Evolutionary conservation across 2,797 vertebrate species (phyloP).

Genomic region (Lacerta agilis): DNA sequence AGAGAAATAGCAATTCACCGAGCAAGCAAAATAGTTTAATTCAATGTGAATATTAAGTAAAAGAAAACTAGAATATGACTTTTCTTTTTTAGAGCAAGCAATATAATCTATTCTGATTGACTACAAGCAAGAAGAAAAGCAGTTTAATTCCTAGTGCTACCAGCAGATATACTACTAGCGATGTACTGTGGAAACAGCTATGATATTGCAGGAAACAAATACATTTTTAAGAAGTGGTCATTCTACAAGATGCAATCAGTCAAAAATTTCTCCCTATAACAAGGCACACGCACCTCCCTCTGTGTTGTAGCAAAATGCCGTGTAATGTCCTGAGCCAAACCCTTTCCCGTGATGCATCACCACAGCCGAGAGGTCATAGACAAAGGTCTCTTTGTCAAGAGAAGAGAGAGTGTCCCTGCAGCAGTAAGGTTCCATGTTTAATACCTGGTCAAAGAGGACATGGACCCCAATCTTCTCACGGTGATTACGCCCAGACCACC

Average conservation of each 20-base stretch:
- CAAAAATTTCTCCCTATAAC: constrained; percentile 46
- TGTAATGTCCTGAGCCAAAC: constrained; percentile 99
- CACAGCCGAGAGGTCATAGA: constrained; percentile 98
- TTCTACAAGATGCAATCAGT: neutral
- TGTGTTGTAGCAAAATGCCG: constrained; percentile 99
- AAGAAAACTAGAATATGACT: constrained; percentile 47
- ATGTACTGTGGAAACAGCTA: constrained; percentile 19
- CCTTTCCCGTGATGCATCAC: constrained; percentile 99
- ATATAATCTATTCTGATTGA: constrained; percentile 29
- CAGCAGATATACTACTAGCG: neutral
- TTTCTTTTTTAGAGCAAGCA: constrained; percentile 25
- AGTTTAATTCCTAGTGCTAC: constrained; percentile 3
- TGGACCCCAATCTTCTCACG: constrained; percentile 99
- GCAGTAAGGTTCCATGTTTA: constrained; percentile 99
- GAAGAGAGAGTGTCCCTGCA: constrained; percentile 90
- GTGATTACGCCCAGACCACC: constrained; percentile 99
- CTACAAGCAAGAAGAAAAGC: constrained; percentile 20
- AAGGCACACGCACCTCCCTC: constrained; percentile 93
- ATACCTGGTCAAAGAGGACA: constrained; percentile 97
- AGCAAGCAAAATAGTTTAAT: constrained; percentile 46
- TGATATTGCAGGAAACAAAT: neutral
- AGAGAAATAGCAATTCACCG: constrained; percentile 35
- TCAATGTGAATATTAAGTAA: neutral
- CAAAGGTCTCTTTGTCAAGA: constrained; percentile 90
- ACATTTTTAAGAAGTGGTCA: neutral